phyloP scores from a whole-genome alignment of 2,113 vertebrate genomes.

The Rhinopomastus cyanomelas region DNA sequence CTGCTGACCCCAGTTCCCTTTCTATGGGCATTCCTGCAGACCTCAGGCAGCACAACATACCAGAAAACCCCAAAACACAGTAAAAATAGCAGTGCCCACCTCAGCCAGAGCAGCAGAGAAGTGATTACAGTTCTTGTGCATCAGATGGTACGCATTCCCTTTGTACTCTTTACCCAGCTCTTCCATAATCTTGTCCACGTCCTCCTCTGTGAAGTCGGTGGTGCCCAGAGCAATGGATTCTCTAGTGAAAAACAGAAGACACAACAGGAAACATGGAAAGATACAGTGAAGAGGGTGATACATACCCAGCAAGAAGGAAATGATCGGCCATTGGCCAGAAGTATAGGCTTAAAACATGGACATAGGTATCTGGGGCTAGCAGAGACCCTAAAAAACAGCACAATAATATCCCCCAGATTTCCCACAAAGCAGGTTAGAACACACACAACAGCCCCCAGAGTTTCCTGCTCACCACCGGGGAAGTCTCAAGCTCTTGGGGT shows the following conservation, averaged over 20 bases:
- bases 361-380: neutral
- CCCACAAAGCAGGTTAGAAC: neutral
- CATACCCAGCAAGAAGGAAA: neutral
- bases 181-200: constrained; percentile 91
- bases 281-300: neutral
- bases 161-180: constrained; percentile 91
- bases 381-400: neutral
- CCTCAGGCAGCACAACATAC: neutral
- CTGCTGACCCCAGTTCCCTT: neutral
- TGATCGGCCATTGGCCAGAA: neutral
- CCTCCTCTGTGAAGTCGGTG: constrained; percentile 89
- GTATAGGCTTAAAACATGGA: neutral
- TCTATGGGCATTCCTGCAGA: neutral
- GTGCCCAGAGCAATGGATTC: constrained; percentile 90
- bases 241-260: constrained; percentile 67
- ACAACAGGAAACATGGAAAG: neutral
- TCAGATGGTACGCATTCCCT: constrained; percentile 86
- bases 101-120: constrained; percentile 90
- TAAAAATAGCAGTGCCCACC: constrained; percentile 63
- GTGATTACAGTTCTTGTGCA: constrained; percentile 93
- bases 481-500: neutral
- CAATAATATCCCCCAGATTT: neutral
- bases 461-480: neutral
- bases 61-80: no score
- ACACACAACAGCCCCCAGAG: neutral